Evolutionary conservation across 1,140 invertebrate species (phyloP), one percentile per base, ranked within the genome.

Genomic region (Atta colombica): DNA sequence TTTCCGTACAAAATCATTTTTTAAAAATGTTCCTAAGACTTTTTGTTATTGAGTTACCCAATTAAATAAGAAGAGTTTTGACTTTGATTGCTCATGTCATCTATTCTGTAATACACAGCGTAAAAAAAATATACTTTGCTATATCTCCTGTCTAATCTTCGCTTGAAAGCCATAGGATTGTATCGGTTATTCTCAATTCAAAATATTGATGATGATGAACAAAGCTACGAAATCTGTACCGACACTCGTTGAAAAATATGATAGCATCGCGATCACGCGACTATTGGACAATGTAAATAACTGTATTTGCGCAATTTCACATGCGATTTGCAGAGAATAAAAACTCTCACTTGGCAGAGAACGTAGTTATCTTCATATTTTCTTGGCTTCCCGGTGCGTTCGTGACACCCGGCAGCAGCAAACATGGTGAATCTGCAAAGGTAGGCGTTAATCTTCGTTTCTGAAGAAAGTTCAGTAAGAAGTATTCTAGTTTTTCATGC

Each of bases 361-460:
- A 55, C 45, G 61, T n/a, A 74, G 85, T 87, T 87, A 86, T 90
- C 88, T 75, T 87, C 89, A 75, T 87, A 89, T 90, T 89, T 90
- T 61, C 60, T 66, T 28, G 72, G 87, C 84, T 87, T 89, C 60
- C 68, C 49, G 72, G 61, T 55, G 55, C 82, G 87, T 69, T 72
- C n/a, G 55, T 77, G 58, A 58, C 88, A 87, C 72, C 65, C 71
- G 10, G 63, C 68, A 39, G 39, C 25, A 14, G 60, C 58, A 69
- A 81, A 72, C 77, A 51, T 68, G 88, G 77, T 39, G 86, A 80
- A 90, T 90, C 61, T 71, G 35, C 78, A 74, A 74, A 87, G 61
- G 86, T 49, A 49, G 35, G 74, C 88, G 89, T 90, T 90, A 90
- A 90, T 90, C 89, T 90, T 90, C 88, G 74, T 90, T 90, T 80